These are phyloP conservation scores for Hyles vespertilio DNA, from an alignment of 1,140 invertebrate species.

Conservation along the genomic window DNA sequence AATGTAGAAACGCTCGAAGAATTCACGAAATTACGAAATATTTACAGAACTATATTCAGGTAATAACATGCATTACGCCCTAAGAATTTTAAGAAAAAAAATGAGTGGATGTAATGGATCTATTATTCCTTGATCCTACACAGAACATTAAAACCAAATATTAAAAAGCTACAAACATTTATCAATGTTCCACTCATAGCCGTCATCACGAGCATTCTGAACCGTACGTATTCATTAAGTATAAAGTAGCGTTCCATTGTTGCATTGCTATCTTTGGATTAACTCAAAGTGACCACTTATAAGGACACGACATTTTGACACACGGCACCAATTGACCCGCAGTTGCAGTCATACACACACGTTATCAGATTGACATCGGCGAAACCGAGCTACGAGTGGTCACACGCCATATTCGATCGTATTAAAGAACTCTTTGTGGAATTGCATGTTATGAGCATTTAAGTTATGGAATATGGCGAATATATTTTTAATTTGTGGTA, in stretches of 20 bases:
- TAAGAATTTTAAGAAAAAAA: too few relatives aligned
- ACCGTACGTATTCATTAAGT: conserved; percentile 1
- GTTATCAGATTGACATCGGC: conserved; percentile 12
- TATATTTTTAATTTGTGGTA: not conserved
- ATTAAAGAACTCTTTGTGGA: conserved; percentile 13
- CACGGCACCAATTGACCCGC: conserved; percentile 2
- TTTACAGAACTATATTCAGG: too few relatives aligned
- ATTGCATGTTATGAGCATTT: conserved; percentile 7
- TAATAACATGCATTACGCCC: too few relatives aligned
- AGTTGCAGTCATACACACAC: conserved; percentile 7
- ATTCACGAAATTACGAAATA: too few relatives aligned
- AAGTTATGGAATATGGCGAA: not conserved
- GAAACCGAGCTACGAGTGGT: conserved; percentile 17
- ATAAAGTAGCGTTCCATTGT: not conserved
- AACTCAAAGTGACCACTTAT: too few relatives aligned
- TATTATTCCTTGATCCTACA: too few relatives aligned
- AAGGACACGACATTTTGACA: too few relatives aligned
- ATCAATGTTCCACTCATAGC: too few relatives aligned
- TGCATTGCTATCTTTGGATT: conserved; percentile 4
- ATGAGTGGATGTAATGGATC: too few relatives aligned
- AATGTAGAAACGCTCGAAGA: too few relatives aligned
- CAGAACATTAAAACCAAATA: too few relatives aligned
- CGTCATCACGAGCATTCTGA: not conserved
- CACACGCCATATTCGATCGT: conserved; percentile 23
- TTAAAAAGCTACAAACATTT: too few relatives aligned